Base-by-base conservation (phyloP, 2,797 vertebrate genomes). In the Apodemus agrarius region DNA sequence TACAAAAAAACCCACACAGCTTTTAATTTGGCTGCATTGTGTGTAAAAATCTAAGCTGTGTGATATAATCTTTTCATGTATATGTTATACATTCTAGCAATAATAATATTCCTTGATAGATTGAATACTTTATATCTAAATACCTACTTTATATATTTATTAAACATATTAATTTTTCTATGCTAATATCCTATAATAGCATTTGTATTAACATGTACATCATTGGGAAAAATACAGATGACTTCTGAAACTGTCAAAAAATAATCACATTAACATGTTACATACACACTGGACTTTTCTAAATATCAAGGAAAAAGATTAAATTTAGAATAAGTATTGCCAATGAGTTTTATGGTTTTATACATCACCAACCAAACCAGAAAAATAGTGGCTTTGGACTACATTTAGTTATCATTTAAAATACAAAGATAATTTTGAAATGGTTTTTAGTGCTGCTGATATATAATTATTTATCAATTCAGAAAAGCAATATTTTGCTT, bases 361-460 rank as follows among this genome's bases (percentile, higher is more conserved):
- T 8, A 46, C 93, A 89, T 61, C 31, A 63, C 67, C 49, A 90
- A 31, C 31, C 21, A 26, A 92, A 92, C 5, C 13, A 93, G 17
- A 69, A 34, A n/a, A 85, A 83, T 87, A 54, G 22, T 61, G 21
- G 0, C 3, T 37, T 46, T 88, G 31, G n/a, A 19, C 14, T 95
- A 40, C 1, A 89, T 84, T 69, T 46, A 79, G 46, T 76, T 89
- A 79, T 59, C n/a, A 76, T 79, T 84, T 34, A 79, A 89, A 26
- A 22, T 24, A 19, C 84, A 83, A 82, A 74, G 49, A 40, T 76
- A 75, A 75, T 80, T 54, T 96, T 83, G 79, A 52, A 81, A 86
- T 83, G 21, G 9, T 37, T 92, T 83, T 93, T 91, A 92, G n/a
- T 90, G 6, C 26, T 76, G n/a, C 95, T 82, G 59, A 93, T 43